These are phyloP conservation scores for Hypsibius dujardini DNA, from an alignment of 1,140 invertebrate species.

Conservation along the genomic window DNA sequence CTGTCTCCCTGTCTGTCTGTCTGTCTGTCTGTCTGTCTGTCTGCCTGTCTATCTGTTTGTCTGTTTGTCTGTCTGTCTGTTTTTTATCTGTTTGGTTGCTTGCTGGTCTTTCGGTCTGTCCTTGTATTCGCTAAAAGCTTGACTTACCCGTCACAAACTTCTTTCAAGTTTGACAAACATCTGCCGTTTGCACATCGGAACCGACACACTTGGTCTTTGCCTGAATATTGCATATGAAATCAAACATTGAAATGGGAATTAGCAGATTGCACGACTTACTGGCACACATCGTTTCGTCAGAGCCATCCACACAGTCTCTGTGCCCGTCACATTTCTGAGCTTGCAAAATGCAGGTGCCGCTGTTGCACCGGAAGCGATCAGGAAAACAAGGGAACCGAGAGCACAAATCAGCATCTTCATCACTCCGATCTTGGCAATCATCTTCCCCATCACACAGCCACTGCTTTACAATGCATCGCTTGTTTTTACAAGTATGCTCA, in stretches of 20 bases:
- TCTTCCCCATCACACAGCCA: slow-evolving; percentile 43
- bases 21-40: too few relatives aligned
- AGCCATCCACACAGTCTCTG: slow-evolving; percentile 46
- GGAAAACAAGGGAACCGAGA: slow-evolving; percentile 28
- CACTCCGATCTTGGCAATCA: slow-evolving; percentile 59
- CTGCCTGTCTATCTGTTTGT: too few relatives aligned
- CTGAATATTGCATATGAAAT: too few relatives aligned
- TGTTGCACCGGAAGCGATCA: slow-evolving; percentile 44
- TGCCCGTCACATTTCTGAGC: slow-evolving; percentile 47
- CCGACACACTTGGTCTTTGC: neutral
- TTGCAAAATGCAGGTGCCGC: slow-evolving; percentile 48
- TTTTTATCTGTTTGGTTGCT: too few relatives aligned
- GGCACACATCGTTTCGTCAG: slow-evolving; percentile 37
- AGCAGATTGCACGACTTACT: neutral
- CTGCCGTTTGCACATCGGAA: slow-evolving; percentile 5
- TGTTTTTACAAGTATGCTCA: slow-evolving; percentile 81
- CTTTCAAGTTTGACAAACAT: neutral
- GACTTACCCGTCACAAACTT: neutral
- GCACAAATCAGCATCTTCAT: slow-evolving; percentile 39
- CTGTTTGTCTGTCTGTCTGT: too few relatives aligned
- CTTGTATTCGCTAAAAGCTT: too few relatives aligned
- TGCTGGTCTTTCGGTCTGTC: too few relatives aligned
- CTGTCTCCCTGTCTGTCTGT: too few relatives aligned
- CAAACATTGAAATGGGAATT: too few relatives aligned
- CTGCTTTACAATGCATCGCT: slow-evolving; percentile 69